Evolutionary conservation across 2,888 invertebrate genomes (phyloP), one percentile per base, ranked within the genome.

Genomic region (Macrophya annulata): DNA sequence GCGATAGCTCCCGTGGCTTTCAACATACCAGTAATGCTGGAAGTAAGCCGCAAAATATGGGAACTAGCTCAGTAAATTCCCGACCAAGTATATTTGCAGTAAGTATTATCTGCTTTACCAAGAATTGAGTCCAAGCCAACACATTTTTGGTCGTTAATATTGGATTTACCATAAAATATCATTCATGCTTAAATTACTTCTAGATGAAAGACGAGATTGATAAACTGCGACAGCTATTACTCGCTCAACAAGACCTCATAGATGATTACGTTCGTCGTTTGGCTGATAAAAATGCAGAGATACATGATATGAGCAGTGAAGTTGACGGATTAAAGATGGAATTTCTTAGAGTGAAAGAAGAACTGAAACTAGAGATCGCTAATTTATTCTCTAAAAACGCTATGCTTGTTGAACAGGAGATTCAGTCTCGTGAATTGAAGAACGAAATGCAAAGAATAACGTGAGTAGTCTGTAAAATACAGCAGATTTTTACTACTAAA

Each of bases 381-480:
- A 59, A 62, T 40, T 31, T 81, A 15, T n/a, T 62, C n/a, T 62
- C 81, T 43, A 62, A 81, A 62, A 81, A 81, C 15, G 62, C 81
- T 62, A 31, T 31, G 31, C 62, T 81, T 37, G 43, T 43, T 40
- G 59, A 59, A 40, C 81, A 81, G 62, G 81, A 81, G 62, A 43
- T 59, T 25, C 81, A 81, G 37, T 81, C 62, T n/a, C 37, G 62
- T 15, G 59, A 62, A 62, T 59, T 81, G 40, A 81, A 59, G 25
- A 62, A 81, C 21, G 81, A 81, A 62, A 81, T 81, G 81, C 81
- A 81, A 43, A 40, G 62, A 25, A 37, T 81, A 25, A 81, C 37
- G 81, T 81, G 40, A 81, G 81, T 81, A 62, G 10, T 62, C 25
- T 43, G 21, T 77, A 9, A n/a, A 62, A 12, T 6, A 37, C 8